These are phyloP conservation scores for Papilio dardanus DNA, from an alignment of 1,140 invertebrate species.

Conservation along the genomic window DNA sequence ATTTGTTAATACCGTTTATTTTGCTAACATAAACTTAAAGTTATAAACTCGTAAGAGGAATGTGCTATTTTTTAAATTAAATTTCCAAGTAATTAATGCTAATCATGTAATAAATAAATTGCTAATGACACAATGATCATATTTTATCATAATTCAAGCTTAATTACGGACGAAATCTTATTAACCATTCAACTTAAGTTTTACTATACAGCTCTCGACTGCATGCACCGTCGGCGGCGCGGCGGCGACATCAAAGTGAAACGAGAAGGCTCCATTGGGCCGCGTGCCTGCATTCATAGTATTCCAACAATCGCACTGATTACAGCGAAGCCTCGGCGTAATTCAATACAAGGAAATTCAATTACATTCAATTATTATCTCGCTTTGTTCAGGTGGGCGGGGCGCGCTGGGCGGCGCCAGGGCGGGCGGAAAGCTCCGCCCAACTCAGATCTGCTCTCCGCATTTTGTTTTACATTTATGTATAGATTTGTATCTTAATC, in stretches of 20 bases:
- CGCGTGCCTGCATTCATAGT: constrained; percentile 39
- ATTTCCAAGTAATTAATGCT: no score
- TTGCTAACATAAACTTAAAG: no score
- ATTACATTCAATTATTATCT: constrained; percentile 74
- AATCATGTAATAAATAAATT: no score
- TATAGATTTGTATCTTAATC: constrained; percentile 38
- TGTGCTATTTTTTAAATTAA: no score
- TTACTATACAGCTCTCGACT: neutral
- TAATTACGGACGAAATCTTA: neutral
- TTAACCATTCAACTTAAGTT: neutral
- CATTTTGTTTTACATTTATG: constrained; percentile 17
- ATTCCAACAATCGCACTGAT: constrained; percentile 68
- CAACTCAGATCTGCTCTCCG: constrained; percentile 47
- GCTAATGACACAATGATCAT: no score
- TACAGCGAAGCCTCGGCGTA: constrained; percentile 49
- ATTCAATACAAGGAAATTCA: constrained; percentile 72
- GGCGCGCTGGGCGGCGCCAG: constrained; percentile 37
- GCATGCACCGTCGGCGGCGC: neutral
- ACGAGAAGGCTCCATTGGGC: constrained; percentile 24
- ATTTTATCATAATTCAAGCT: no score
- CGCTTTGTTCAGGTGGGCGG: constrained; percentile 64
- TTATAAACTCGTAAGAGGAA: no score
- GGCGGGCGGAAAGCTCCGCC: constrained; percentile 53
- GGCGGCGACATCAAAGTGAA: constrained; percentile 12
- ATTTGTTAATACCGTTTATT: no score